phyloP scores from a whole-genome alignment of 2,113 vertebrate species.

The Hemichromis elongatus region DNA sequence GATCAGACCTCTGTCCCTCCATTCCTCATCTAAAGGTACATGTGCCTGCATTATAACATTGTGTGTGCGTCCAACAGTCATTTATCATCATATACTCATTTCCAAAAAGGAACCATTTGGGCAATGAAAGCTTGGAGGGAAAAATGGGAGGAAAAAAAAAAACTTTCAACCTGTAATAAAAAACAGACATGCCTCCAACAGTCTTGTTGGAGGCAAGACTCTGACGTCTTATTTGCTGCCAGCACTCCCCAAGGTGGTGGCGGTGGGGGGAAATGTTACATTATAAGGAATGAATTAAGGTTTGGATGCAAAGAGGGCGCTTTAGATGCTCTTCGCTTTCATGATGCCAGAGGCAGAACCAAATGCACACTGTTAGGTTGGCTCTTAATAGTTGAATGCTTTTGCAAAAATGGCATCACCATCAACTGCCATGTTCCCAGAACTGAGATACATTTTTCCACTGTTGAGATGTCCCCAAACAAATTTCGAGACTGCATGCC shows the following conservation, averaged over 20 bases:
- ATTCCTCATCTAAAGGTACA: conserved; percentile 33
- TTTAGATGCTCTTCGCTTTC: conserved; percentile 60
- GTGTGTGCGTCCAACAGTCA: conserved; percentile 45
- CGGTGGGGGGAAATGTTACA: conserved; percentile 31
- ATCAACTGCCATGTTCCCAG: conserved; percentile 46
- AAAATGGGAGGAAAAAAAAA: not conserved
- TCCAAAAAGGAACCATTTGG: conserved; percentile 51
- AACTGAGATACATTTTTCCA: conserved; percentile 58
- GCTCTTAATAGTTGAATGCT: conserved; percentile 38
- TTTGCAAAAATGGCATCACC: conserved; percentile 40
- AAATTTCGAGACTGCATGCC: conserved; percentile 30
- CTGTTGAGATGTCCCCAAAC: conserved; percentile 42
- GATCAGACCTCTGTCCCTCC: conserved; percentile 1
- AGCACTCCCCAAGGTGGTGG: conserved; percentile 54
- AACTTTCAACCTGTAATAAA: conserved; percentile 68
- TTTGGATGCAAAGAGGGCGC: conserved; percentile 52
- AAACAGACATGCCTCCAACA: conserved; percentile 75
- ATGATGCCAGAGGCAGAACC: conserved; percentile 47
- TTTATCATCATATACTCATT: conserved; percentile 55
- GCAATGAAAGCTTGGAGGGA: conserved; percentile 49
- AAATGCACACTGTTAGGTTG: conserved; percentile 22
- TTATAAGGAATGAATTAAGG: conserved; percentile 64
- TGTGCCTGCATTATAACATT: conserved; percentile 26
- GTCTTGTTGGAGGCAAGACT: conserved; percentile 55
- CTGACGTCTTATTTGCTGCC: conserved; percentile 59